Percentiles rank a stretch among this genome's conserved stretches.
Evolutionary conservation across 2,888 invertebrate genomes (phyloP).

Genomic region (Eupithecia subumbrata): DNA sequence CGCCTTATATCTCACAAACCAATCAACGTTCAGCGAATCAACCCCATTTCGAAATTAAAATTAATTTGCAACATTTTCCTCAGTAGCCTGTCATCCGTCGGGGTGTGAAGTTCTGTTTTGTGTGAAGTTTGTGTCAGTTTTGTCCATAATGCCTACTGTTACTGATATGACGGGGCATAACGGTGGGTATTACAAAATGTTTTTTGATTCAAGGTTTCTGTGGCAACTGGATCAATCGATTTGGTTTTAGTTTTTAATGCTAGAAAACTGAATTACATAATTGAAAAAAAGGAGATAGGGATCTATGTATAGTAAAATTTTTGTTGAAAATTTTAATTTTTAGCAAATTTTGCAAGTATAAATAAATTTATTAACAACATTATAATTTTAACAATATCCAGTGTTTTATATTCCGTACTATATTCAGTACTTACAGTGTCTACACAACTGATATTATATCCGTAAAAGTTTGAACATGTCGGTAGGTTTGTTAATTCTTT

Average conservation of each 20-base stretch:
- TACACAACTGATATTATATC: too few species aligned
- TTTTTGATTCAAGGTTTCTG: background rate
- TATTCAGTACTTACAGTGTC: too few species aligned
- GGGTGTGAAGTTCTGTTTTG: conserved; percentile 40
- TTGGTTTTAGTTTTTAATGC: background rate
- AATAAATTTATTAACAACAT: too few species aligned
- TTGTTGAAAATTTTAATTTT: too few species aligned
- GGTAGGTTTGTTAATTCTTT: too few species aligned
- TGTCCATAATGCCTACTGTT: conserved; percentile 74
- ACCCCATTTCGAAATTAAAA: conserved; percentile 70
- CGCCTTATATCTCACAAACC: conserved; percentile 47
- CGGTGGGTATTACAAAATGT: conserved; percentile 42
- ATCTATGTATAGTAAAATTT: too few species aligned
- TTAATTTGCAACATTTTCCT: conserved; percentile 56
- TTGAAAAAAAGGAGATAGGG: too few species aligned
- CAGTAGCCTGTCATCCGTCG: conserved; percentile 55
- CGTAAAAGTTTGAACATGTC: too few species aligned
- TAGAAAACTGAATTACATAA: background rate
- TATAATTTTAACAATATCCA: too few species aligned
- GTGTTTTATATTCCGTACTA: too few species aligned
- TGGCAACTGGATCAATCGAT: background rate
- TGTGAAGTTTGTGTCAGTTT: conserved; percentile 36
- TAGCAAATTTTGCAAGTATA: too few species aligned
- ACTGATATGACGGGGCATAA: conserved; percentile 58
- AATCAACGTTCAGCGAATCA: conserved; percentile 55